Percentiles rank a stretch among this genome's conserved stretches.
Evolutionary conservation across 2,113 vertebrate species (phyloP).

Genomic region (Macroglossus sobrinus): DNA sequence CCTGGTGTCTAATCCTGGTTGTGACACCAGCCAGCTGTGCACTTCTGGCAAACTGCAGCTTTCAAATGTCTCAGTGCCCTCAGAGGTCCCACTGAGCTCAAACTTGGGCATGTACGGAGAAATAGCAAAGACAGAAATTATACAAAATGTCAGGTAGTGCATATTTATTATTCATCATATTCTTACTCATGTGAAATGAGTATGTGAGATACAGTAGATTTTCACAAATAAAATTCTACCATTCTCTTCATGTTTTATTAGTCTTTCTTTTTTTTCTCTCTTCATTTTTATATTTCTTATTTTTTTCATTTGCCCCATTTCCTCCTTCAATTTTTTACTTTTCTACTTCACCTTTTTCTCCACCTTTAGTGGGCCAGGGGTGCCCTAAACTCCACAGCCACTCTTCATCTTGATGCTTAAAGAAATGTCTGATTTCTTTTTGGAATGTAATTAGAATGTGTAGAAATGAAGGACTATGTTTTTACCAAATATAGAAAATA

Average conservation of each 20-base stretch:
- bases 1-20: neutral
- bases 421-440: neutral
- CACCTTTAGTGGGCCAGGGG: neutral
- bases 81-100: neutral
- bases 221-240: neutral
- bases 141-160: neutral
- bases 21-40: conserved; percentile 10
- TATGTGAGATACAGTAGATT: neutral
- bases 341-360: neutral
- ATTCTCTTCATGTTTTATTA: neutral
- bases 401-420: neutral
- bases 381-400: neutral
- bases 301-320: neutral
- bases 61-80: conserved; percentile 32
- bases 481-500: neutral
- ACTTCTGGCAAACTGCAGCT: neutral
- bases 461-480: neutral
- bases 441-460: neutral
- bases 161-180: neutral
- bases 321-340: neutral
- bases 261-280: neutral
- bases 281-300: neutral
- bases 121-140: neutral
- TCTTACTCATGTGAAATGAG: neutral
- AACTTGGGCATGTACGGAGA: neutral